These are phyloP conservation scores for Tenrec ecaudatus DNA, from an alignment of 2,113 vertebrate species.

Conservation along the genomic window DNA sequence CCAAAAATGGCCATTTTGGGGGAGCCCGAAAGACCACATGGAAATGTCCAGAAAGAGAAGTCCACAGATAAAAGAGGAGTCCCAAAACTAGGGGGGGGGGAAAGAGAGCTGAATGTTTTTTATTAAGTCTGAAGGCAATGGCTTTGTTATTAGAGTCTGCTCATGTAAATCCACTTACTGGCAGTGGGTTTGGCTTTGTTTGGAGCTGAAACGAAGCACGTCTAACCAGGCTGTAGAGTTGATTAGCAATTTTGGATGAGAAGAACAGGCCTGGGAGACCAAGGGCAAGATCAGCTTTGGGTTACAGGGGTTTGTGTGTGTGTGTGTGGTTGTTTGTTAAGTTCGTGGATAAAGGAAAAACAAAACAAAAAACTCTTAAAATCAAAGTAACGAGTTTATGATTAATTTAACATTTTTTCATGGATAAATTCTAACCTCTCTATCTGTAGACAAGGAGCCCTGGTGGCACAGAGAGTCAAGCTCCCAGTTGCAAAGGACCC, in stretches of 20 bases:
- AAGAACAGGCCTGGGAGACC: neutral
- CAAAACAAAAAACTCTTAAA: neutral
- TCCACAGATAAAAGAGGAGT: too few relatives aligned
- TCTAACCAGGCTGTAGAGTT: neutral
- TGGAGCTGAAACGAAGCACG: neutral
- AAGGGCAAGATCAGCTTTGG: neutral
- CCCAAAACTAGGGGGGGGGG: too few relatives aligned
- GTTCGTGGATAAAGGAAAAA: too few relatives aligned
- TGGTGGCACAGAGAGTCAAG: neutral
- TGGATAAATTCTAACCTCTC: neutral
- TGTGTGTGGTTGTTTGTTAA: too few relatives aligned
- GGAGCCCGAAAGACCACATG: too few relatives aligned
- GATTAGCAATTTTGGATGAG: neutral
- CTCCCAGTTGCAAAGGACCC: neutral
- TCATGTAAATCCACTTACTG: too few relatives aligned
- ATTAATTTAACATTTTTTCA: neutral
- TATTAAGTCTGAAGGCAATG: neutral
- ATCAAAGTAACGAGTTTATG: neutral
- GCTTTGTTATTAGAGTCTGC: neutral
- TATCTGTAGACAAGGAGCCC: neutral
- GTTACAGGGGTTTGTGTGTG: neutral
- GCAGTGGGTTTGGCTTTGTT: too few relatives aligned
- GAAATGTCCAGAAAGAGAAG: too few relatives aligned
- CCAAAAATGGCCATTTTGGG: too few relatives aligned
- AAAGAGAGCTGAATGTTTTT: neutral